Base-by-base conservation (phyloP, 2,113 vertebrate species). In the Lichenostomus cassidix region DNA sequence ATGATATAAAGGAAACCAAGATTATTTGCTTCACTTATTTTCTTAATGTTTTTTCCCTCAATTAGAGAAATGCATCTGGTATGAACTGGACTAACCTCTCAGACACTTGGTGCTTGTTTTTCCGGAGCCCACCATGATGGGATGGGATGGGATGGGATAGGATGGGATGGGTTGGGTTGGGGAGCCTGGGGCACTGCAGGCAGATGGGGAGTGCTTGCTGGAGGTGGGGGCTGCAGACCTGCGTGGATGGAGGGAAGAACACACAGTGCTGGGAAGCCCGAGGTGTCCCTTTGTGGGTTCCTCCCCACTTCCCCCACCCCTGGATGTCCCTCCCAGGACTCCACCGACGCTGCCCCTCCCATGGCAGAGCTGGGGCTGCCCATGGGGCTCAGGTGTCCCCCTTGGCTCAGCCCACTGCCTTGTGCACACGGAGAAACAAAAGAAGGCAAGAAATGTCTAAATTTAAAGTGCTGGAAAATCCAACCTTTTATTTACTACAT, bases 401-500 rank as follows among this genome's bases (percentile, higher is more conserved):
- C 62, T 21, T 1, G 5, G 64, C 60, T 37, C 84, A 24, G 53
- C 53, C 50, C 11, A 15, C 47, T 2, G 65, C 78, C 50, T 20
- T 2, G 42, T 3, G 69, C 22, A 7, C 18, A 2, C 0, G 5
- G 47, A 77, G 50, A 53, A 91, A 97, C 82, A 96, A 96, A 97
- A 97, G 92, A 87, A 97, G 94, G 97, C 96, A 97, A 98, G 93
- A 98, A 92, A 96, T 97, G 79, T 95, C 97, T 97, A 97, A 95
- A 98, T 98, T 98, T 98, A 98, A 99, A 98, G 98, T 98, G 99
- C 98, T 99, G 99, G 98, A 99, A 99, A 99, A 98, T 98, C 98
- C 99, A 99, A 99, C 98, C 98, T 98, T 99, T 99, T 99, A 99
- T 99, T 99, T 98, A 99, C 98, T 99, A 99, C 98, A 98, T 98